phyloP scores from a whole-genome alignment of 1,140 invertebrate species.

The Apolygus lucorum region DNA sequence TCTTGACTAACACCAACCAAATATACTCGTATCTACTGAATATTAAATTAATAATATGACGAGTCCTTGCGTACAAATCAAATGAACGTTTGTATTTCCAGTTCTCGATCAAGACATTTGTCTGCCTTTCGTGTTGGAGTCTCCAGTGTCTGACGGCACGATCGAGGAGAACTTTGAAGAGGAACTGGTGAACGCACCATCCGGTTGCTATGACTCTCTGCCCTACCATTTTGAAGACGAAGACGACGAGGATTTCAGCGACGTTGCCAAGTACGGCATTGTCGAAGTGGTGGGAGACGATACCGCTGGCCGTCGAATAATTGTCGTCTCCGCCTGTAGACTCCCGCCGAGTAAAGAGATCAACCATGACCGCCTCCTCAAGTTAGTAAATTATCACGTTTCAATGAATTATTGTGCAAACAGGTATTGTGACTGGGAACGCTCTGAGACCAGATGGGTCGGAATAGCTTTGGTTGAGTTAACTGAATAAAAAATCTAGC shows the following conservation, averaged over 20 bases:
- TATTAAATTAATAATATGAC: too few species aligned
- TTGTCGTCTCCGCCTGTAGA: constrained; percentile 88
- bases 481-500: too few species aligned
- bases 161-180: constrained; percentile 92
- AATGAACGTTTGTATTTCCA: too few species aligned
- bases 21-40: too few species aligned
- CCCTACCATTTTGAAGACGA: constrained; percentile 39
- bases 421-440: not conserved
- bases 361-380: constrained; percentile 71
- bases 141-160: constrained; percentile 73
- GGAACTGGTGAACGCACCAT: constrained; percentile 62
- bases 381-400: too few species aligned
- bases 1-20: too few species aligned
- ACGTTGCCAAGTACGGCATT: constrained; percentile 73
- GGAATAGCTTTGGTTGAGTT: too few species aligned
- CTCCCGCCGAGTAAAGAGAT: constrained; percentile 79
- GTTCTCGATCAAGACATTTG: too few species aligned
- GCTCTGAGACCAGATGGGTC: too few species aligned
- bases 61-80: too few species aligned
- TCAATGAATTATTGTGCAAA: too few species aligned
- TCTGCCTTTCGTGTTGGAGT: too few species aligned
- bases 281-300: constrained; percentile 90
- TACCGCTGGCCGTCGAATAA: constrained; percentile 80
- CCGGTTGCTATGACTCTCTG: constrained; percentile 42
- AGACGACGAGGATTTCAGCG: constrained; percentile 58